Conservation (phyloP, 2,113 vertebrate genomes). For the Phoenicopterus ruber region DNA sequence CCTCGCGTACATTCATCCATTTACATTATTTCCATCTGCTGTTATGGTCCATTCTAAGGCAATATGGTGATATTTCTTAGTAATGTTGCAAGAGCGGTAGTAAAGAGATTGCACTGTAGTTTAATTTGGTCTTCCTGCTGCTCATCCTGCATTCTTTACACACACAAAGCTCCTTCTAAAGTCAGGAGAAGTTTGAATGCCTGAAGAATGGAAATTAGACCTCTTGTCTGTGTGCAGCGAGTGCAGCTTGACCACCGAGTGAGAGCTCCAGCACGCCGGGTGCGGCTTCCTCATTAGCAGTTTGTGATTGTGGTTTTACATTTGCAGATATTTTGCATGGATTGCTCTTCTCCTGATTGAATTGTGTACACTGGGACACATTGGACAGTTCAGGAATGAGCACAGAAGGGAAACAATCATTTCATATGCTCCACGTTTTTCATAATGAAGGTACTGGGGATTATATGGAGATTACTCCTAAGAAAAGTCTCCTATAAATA, state of each 20-base stretch:
- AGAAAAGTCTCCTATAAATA: not conserved
- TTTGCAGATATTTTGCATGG: not conserved
- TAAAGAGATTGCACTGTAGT: not conserved
- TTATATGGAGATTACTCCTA: not conserved
- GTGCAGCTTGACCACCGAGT: not conserved
- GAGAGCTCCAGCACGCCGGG: not conserved
- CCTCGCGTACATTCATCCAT: not conserved
- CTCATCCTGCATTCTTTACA: not conserved
- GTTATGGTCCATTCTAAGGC: not conserved
- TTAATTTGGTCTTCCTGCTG: not conserved
- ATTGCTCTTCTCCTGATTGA: not conserved
- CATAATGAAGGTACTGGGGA: not conserved
- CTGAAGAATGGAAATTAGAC: not conserved
- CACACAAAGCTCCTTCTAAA: not conserved
- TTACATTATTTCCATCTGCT: slow-evolving; percentile 13
- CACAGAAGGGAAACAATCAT: not conserved
- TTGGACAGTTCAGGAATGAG: not conserved
- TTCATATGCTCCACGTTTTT: not conserved
- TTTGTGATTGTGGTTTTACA: not conserved
- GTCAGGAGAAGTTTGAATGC: not conserved
- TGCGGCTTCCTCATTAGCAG: not conserved
- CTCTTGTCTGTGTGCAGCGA: not conserved
- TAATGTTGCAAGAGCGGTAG: not conserved
- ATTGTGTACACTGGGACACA: not conserved
- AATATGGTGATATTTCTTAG: not conserved